A percentile compares a stretch with the other conserved stretches of the same genome.
phyloP scores from a whole-genome alignment of 2,888 invertebrate species.

The Eupeodes latifasciatus region DNA sequence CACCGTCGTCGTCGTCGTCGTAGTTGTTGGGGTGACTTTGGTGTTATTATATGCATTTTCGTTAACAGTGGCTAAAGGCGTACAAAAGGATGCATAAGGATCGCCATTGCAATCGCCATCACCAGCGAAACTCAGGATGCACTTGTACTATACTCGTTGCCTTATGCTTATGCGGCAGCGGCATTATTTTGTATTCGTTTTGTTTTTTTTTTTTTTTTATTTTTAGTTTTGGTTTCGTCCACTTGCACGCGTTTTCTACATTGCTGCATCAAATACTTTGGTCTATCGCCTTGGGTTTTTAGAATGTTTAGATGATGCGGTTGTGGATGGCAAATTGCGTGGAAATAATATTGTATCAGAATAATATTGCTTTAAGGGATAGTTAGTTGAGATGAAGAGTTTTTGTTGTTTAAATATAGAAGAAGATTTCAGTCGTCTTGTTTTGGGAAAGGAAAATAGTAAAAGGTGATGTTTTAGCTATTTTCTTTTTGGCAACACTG shows the following conservation, averaged over 20 bases:
- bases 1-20: too few relatives aligned
- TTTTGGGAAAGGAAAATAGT: too few relatives aligned
- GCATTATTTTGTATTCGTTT: background rate
- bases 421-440: background rate
- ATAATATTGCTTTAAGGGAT: constrained; percentile 10
- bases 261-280: constrained; percentile 35
- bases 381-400: background rate
- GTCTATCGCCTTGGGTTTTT: constrained; percentile 51
- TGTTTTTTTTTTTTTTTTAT: background rate
- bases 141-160: constrained; percentile 22
- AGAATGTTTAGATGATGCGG: background rate
- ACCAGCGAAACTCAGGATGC: constrained; percentile 17
- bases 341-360: constrained; percentile 60
- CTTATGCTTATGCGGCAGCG: background rate
- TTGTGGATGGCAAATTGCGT: constrained; percentile 52
- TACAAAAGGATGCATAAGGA: constrained; percentile 57
- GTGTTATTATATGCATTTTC: constrained; percentile 56
- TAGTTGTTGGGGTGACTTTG: constrained; percentile 36
- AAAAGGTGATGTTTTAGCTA: too few relatives aligned
- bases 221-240: constrained; percentile 33
- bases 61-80: constrained; percentile 26
- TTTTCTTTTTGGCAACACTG: too few relatives aligned
- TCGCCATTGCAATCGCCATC: background rate
- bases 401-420: background rate
- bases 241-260: constrained; percentile 43